Evolutionary conservation across 2,797 vertebrate species (phyloP), one percentile per base, ranked within the genome.

Genomic region (Coranthus polyacanthus): DNA sequence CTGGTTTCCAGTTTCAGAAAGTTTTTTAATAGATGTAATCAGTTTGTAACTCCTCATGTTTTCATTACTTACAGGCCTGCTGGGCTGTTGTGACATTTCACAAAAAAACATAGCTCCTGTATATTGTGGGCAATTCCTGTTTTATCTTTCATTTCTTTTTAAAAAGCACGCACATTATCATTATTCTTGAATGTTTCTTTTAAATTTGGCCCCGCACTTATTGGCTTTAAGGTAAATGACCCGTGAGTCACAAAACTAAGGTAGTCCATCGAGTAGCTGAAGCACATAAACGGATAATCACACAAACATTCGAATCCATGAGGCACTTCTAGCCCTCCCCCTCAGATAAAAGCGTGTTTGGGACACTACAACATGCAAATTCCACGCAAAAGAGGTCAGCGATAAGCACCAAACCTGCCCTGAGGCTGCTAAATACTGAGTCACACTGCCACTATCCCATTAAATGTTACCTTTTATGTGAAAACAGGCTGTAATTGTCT

Each of bases 401-500:
- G 38, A 76, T 83, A 83, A 79, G 62, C 68, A 51, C 34, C 49
- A 61, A 47, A 79, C 58, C 54, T 61, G n/a, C 67, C 72, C 50
- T 0, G 20, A 63, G 32, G 70, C 29, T 12, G 59, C 51, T 64
- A 32, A 54, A 59, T 68, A 59, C 60, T 39, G 75, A 84, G 69
- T 75, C 78, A 68, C 72, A 56, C 26, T 63, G 76, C 36, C 53
- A 46, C 68, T 53, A 72, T 66, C 66, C 59, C 75, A 79, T 80
- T 81, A 81, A 75, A 71, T 45, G 50, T 59, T 68, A 68, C 57
- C 49, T 63, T 80, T 84, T 80, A 83, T 80, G 78, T 78, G 53
- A 24, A 73, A 72, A 51, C 54, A 74, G 41, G 21, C 73, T 45
- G 13, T 61, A 75, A 72, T 70, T 70, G 65, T 75, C 45, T 52